Conservation (phyloP, 2,113 vertebrate genomes). For the Chaetura pelagica region DNA sequence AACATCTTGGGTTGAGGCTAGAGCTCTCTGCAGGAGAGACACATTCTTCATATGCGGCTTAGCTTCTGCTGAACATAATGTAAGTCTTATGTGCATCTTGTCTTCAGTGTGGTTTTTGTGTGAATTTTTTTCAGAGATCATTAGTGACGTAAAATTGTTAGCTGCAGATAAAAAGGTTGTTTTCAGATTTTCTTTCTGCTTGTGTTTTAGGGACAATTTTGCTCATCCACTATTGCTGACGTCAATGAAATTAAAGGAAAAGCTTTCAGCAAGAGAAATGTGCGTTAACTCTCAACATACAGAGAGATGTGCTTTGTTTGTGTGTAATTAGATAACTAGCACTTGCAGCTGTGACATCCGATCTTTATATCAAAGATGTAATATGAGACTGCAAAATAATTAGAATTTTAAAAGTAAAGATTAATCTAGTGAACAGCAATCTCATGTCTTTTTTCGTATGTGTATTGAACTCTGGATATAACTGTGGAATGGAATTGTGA, state of each 20-base stretch:
- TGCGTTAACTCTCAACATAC: neutral
- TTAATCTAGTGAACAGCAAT: neutral
- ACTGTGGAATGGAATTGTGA: neutral
- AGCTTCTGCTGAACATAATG: neutral
- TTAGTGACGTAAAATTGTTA: neutral
- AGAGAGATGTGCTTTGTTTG: neutral
- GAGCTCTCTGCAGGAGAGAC: neutral
- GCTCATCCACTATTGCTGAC: neutral
- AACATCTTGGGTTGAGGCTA: neutral
- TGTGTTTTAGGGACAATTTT: neutral
- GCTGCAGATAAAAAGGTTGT: neutral
- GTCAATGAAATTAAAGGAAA: neutral
- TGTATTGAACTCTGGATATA: neutral
- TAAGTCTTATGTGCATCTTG: neutral
- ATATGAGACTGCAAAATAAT: neutral
- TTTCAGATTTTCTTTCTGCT: neutral
- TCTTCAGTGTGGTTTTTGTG: neutral
- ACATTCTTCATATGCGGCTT: neutral
- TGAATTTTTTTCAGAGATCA: neutral
- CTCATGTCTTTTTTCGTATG: neutral
- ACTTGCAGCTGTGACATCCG: neutral
- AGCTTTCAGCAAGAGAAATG: neutral
- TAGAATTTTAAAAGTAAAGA: neutral
- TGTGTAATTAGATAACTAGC: neutral
- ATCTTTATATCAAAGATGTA: neutral